Evolutionary conservation across 2,113 vertebrate genomes (phyloP), one percentile per base, ranked within the genome.

Genomic region (Urocitellus parryii): DNA sequence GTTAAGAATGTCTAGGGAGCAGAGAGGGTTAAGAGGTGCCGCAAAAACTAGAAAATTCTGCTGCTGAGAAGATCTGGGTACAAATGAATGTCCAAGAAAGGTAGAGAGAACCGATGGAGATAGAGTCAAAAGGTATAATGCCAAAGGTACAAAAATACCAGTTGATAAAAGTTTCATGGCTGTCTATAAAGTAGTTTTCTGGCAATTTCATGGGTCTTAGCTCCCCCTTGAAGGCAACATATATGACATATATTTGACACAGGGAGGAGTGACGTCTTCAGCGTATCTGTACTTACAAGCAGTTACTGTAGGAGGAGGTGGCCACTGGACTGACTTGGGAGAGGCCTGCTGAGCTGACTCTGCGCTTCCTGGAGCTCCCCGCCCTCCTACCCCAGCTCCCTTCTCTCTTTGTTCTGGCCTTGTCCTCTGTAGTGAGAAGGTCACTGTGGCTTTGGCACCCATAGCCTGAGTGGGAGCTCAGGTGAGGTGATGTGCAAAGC

Each of bases 381-480:
- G n/a, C 45, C 5, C 4, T 63, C 34, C 72, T 20, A 2, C 48
- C n/a, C 53, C 65, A 34, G n/a, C 37, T 63, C 48, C 27, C 32
- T 65, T 58, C 39, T 16, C 7, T 27, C 53, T 78, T 78, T 45
- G 37, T 13, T 91, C 80, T 80, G 73, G 16, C 65, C 72, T 73
- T 77, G 85, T 74, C n/a, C 63, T 53, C 90, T 90, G 63, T 32
- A 34, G 70, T 22, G 9, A 67, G 32, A 92, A 96, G 37, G 70
- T 94, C 65, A 53, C 58, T 25, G 80, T 61, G 51, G 65, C 42
- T 94, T 95, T 90, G 72, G 65, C 76, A 53, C 37, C 67, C 34
- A 20, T 2, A 72, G 34, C 58, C 84, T 11, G 7, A 73, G 25
- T 14, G 10, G 32, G 76, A 74, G n/a, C 53, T 96, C 61, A n/a